A percentile compares a stretch with the other conserved stretches of the same genome.
These are phyloP conservation scores for Thymelicus acteon DNA, from an alignment of 2,888 invertebrate species.

Conservation along the genomic window DNA sequence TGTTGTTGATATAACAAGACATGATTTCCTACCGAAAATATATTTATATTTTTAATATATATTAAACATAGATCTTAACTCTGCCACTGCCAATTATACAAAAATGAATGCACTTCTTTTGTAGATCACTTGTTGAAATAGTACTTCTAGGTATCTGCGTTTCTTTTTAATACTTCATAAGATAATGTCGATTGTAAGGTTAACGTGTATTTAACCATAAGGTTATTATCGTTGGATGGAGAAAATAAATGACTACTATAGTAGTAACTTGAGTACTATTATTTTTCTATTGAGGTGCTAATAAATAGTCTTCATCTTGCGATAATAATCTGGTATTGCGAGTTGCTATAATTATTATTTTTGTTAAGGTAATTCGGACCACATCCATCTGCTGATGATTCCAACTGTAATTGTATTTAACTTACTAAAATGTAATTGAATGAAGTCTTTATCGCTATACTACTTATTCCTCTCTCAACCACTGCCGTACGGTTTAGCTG, in stretches of 20 bases:
- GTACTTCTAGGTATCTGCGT: not conserved
- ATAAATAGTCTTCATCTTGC: not conserved
- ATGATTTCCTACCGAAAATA: constrained; percentile 2
- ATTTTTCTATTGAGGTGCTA: constrained; percentile 17
- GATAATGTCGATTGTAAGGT: not conserved
- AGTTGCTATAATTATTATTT: too few species aligned
- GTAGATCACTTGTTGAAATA: not conserved
- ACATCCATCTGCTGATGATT: too few species aligned
- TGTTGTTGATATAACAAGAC: not conserved
- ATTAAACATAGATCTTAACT: not conserved
- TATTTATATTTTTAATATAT: not conserved
- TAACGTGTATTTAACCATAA: not conserved
- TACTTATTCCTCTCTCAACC: too few species aligned
- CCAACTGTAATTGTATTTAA: too few species aligned
- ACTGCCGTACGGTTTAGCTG: too few species aligned
- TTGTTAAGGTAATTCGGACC: too few species aligned
- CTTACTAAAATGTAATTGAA: too few species aligned
- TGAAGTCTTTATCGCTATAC: too few species aligned
- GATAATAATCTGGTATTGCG: not conserved
- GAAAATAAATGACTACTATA: not conserved
- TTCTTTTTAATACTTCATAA: not conserved
- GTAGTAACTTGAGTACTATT: not conserved
- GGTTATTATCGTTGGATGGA: not conserved
- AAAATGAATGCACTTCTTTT: not conserved
- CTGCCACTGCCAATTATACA: constrained; percentile 28